Evolutionary conservation across 2,888 invertebrate genomes (phyloP).

Genomic region (Physocephala rufipes): DNA sequence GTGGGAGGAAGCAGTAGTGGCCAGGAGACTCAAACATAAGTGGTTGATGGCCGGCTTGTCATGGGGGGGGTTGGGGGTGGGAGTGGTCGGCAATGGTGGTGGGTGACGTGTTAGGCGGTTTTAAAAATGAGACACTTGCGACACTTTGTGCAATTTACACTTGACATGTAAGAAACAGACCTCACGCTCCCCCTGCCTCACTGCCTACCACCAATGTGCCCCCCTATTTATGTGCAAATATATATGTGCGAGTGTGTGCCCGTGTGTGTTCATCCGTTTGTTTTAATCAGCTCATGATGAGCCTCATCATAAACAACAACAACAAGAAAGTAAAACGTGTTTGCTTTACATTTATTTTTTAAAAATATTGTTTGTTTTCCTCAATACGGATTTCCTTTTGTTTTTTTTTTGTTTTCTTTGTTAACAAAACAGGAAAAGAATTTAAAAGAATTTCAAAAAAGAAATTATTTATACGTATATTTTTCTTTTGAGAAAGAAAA

Average conservation of each 20-base stretch:
- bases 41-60: slow-evolving; percentile 10
- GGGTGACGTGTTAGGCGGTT: background rate
- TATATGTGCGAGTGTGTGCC: background rate
- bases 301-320: slow-evolving; percentile 44
- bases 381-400: background rate
- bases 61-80: background rate
- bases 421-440: background rate
- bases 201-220: too few species aligned
- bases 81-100: background rate
- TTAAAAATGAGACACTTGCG: slow-evolving; percentile 24
- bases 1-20: background rate
- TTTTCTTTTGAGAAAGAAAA: too few species aligned
- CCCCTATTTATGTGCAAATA: too few species aligned
- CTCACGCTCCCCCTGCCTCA: background rate
- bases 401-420: background rate
- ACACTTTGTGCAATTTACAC: slow-evolving; percentile 34
- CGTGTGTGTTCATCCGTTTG: background rate
- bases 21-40: background rate
- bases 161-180: slow-evolving; percentile 19
- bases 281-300: slow-evolving; percentile 40
- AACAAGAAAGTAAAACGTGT: slow-evolving; percentile 14
- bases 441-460: background rate
- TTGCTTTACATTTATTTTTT: slow-evolving; percentile 18
- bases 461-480: too few species aligned
- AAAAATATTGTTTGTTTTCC: slow-evolving; percentile 16